Percentiles rank a stretch among this genome's conserved stretches.
phyloP scores from a whole-genome alignment of 2,797 vertebrate genomes.

The Otus scops region DNA sequence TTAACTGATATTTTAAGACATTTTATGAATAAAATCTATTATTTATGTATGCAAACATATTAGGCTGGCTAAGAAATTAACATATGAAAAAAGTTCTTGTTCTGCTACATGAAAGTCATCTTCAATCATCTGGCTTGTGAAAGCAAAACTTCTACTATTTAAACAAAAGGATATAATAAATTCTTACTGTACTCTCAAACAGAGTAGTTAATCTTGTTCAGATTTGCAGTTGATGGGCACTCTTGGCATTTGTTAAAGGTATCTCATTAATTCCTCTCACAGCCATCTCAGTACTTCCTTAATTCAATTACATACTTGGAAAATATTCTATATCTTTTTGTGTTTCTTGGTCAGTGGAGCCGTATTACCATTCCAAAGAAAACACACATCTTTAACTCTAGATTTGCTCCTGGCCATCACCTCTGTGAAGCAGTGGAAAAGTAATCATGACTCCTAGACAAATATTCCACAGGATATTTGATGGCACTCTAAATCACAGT shows the following conservation, averaged over 20 bases:
- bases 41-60: background rate
- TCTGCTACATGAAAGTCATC: background rate
- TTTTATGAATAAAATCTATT: background rate
- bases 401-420: background rate
- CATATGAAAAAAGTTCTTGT: background rate
- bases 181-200: background rate
- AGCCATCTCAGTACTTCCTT: background rate
- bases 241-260: background rate
- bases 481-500: background rate
- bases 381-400: background rate
- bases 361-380: background rate
- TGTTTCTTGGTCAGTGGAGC: background rate
- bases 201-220: background rate
- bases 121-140: background rate
- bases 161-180: background rate
- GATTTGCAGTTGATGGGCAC: background rate
- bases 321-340: background rate
- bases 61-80: background rate
- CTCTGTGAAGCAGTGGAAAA: background rate
- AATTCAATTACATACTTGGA: background rate
- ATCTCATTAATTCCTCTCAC: background rate
- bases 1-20: background rate
- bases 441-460: background rate
- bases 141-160: background rate
- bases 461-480: background rate